A percentile compares a stretch with the other conserved stretches of the same genome.
Conservation (phyloP, 2,888 invertebrate genomes). For the Protophormia terraenovae region DNA sequence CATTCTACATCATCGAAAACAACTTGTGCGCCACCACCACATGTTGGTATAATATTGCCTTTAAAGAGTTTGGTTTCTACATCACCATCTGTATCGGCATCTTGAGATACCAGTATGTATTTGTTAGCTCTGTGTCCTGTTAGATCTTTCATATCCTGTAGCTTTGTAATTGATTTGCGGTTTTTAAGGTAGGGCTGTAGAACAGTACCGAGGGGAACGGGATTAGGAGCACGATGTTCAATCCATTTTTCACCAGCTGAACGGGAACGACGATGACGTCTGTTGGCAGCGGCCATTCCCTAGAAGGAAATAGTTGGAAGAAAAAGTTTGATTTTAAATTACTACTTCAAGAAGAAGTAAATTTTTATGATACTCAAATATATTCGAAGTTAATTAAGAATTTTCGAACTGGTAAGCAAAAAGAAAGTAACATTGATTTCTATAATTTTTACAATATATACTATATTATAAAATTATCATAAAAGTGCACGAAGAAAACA, state of each 20-base stretch:
- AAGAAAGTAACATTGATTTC: too few relatives aligned
- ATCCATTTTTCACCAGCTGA: conserved; percentile 92
- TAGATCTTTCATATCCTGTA: conserved; percentile 90
- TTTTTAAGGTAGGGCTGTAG: conserved; percentile 92
- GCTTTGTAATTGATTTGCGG: conserved; percentile 91
- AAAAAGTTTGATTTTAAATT: background rate
- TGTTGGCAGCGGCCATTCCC: conserved; percentile 87
- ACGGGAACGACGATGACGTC: conserved; percentile 89
- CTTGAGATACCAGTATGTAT: conserved; percentile 96
- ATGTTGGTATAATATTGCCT: conserved; percentile 96
- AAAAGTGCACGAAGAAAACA: too few relatives aligned
- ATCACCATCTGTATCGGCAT: conserved; percentile 95
- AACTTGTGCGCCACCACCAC: conserved; percentile 96
- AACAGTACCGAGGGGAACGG: conserved; percentile 93
- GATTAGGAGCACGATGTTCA: conserved; percentile 91
- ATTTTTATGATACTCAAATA: too few relatives aligned
- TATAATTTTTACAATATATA: too few relatives aligned
- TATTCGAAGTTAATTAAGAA: too few relatives aligned
- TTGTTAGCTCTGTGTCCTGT: conserved; percentile 88
- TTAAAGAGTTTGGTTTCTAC: conserved; percentile 96
- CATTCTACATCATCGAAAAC: conserved; percentile 97
- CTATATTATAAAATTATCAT: too few relatives aligned
- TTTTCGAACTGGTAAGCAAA: too few relatives aligned
- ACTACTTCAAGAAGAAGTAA: too few relatives aligned
- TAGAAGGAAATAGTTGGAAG: conserved; percentile 73